These are phyloP conservation scores for Agonopterix alstromeriana DNA, from an alignment of 2,888 invertebrate species.

Conservation along the genomic window DNA sequence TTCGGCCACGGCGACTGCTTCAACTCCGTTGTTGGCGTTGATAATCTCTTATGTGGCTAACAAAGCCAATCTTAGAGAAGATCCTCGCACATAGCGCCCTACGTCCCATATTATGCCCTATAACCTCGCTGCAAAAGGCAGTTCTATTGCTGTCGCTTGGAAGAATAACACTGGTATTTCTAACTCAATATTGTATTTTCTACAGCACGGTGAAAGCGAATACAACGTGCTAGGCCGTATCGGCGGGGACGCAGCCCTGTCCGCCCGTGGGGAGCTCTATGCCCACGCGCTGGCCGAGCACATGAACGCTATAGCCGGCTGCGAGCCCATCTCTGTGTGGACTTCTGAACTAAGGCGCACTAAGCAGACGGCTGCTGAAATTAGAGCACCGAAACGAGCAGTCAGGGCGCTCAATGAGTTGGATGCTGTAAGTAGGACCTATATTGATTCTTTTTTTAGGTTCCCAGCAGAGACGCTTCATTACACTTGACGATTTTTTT, in stretches of 20 bases:
- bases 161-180: too few relatives aligned
- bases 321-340: constrained; percentile 89
- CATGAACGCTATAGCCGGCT: constrained; percentile 76
- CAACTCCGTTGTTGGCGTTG: too few relatives aligned
- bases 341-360: constrained; percentile 93
- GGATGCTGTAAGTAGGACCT: constrained; percentile 86
- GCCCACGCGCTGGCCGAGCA: constrained; percentile 84
- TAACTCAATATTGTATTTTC: background rate
- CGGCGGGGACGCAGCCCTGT: constrained; percentile 92
- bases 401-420: constrained; percentile 94
- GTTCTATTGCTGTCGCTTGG: too few relatives aligned
- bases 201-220: constrained; percentile 94
- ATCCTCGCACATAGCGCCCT: too few relatives aligned
- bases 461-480: too few relatives aligned
- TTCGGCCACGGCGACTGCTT: too few relatives aligned
- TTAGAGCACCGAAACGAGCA: constrained; percentile 88
- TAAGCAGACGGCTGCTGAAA: constrained; percentile 89
- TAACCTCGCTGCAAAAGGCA: too few relatives aligned
- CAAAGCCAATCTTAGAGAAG: too few relatives aligned
- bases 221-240: constrained; percentile 93
- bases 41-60: too few relatives aligned
- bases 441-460: background rate
- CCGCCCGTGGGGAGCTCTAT: constrained; percentile 87
- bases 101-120: too few relatives aligned
- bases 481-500: too few relatives aligned